These are phyloP conservation scores for Aphidius colemani DNA, from an alignment of 2,888 invertebrate genomes.

Conservation along the genomic window DNA sequence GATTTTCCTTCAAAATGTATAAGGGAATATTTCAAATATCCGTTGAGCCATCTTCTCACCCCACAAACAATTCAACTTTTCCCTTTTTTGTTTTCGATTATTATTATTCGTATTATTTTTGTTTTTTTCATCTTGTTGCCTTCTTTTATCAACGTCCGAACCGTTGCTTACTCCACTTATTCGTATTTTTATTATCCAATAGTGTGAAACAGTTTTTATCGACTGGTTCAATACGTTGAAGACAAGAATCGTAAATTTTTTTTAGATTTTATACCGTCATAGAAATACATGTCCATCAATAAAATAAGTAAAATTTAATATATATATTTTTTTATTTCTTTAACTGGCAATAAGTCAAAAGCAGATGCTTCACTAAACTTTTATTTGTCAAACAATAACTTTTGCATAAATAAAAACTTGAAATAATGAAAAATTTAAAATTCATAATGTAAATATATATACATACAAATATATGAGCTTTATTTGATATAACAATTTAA, in stretches of 20 bases:
- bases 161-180: slow-evolving; percentile 37
- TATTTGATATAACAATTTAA: too few relatives aligned
- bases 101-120: slow-evolving; percentile 23
- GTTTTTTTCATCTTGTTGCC: slow-evolving; percentile 27
- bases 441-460: too few relatives aligned
- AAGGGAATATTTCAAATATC: slow-evolving; percentile 55
- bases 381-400: too few relatives aligned
- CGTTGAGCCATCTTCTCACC: slow-evolving; percentile 34
- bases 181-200: slow-evolving; percentile 56
- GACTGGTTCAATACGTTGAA: slow-evolving; percentile 42
- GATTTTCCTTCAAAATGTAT: slow-evolving; percentile 51
- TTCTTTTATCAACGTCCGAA: slow-evolving; percentile 29
- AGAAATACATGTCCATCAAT: too few relatives aligned
- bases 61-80: slow-evolving; percentile 24
- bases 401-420: too few relatives aligned
- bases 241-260: slow-evolving; percentile 51
- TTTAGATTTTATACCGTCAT: background rate
- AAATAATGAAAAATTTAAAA: too few relatives aligned
- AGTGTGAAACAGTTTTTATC: slow-evolving; percentile 54
- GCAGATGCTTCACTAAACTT: too few relatives aligned
- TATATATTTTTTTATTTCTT: background rate
- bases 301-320: background rate
- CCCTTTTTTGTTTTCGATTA: slow-evolving; percentile 29
- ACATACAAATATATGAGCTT: too few relatives aligned
- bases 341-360: background rate